These are phyloP conservation scores for Crossaster papposus DNA, from an alignment of 53 echinoderm and acorn worm genomes.

Conservation along the genomic window DNA sequence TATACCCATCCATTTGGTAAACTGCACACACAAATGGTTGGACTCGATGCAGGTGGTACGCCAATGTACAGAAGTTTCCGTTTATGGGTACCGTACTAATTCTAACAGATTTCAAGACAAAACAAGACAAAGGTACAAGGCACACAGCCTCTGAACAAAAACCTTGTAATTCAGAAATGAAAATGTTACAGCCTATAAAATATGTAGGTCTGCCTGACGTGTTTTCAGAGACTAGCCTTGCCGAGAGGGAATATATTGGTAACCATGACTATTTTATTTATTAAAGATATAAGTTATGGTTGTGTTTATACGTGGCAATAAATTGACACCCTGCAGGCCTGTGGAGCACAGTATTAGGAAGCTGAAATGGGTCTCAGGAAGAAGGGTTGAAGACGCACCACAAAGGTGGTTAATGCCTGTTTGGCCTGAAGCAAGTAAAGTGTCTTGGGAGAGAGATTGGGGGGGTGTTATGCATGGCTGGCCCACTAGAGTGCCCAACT, in stretches of 20 bases:
- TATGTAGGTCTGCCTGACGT: slow-evolving; percentile 15
- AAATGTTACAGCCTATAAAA: not conserved
- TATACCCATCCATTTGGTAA: too few relatives aligned
- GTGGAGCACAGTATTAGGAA: not conserved
- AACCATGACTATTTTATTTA: slow-evolving; percentile 46
- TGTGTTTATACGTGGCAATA: slow-evolving; percentile 40
- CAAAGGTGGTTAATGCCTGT: slow-evolving; percentile 27
- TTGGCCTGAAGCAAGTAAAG: slow-evolving; percentile 25
- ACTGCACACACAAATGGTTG: too few relatives aligned
- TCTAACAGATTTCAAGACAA: too few relatives aligned
- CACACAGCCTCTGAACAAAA: too few relatives aligned
- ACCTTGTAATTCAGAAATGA: not conserved
- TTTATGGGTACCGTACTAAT: too few relatives aligned
- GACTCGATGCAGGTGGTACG: too few relatives aligned
- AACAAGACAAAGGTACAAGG: too few relatives aligned
- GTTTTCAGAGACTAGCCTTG: slow-evolving; percentile 5
- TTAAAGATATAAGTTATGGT: slow-evolving; percentile 42
- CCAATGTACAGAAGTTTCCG: too few relatives aligned
- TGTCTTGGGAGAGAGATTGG: slow-evolving; percentile 14
- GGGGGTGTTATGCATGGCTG: not conserved
- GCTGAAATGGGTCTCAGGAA: slow-evolving; percentile 26
- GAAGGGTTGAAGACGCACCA: slow-evolving; percentile 31
- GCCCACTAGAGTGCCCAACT: not conserved
- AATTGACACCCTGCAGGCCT: slow-evolving; percentile 12
- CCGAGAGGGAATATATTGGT: slow-evolving; percentile 24